phyloP scores from a whole-genome alignment of 2,797 vertebrate species.

The Huso huso region DNA sequence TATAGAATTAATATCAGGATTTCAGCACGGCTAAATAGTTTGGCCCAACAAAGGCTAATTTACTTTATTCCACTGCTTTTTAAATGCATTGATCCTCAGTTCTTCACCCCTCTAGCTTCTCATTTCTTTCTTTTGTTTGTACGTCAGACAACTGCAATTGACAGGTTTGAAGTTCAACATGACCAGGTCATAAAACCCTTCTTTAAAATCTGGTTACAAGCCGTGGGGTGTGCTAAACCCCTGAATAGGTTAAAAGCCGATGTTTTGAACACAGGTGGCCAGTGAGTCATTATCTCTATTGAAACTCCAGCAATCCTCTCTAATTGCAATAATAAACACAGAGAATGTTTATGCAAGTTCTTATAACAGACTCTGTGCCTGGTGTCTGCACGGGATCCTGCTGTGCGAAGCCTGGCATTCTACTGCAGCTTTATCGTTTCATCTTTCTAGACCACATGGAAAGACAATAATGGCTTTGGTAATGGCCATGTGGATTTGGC shows the following conservation, averaged over 20 bases:
- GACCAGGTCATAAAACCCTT: too few relatives aligned
- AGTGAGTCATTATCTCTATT: constrained; percentile 38
- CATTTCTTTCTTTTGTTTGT: too few relatives aligned
- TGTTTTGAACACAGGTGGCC: constrained; percentile 31
- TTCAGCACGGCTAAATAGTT: too few relatives aligned
- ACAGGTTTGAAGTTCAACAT: too few relatives aligned
- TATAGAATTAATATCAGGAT: too few relatives aligned
- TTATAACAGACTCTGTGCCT: constrained; percentile 49
- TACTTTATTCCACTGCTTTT: too few relatives aligned
- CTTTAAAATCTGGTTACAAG: constrained; percentile 34
- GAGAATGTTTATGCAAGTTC: constrained; percentile 54
- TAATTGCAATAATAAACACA: constrained; percentile 56
- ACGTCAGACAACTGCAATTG: too few relatives aligned
- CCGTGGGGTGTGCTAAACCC: constrained; percentile 15
- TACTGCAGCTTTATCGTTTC: constrained; percentile 29
- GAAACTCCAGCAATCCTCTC: constrained; percentile 56
- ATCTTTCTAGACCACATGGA: constrained; percentile 18
- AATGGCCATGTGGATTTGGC: constrained; percentile 15
- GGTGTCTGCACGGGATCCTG: constrained; percentile 32
- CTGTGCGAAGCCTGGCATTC: constrained; percentile 39
- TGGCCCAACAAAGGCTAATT: too few relatives aligned
- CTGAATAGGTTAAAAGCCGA: constrained; percentile 28
- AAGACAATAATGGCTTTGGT: constrained; percentile 12
- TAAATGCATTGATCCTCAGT: too few relatives aligned
- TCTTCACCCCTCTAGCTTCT: too few relatives aligned